Evolutionary conservation across 37 sponge, comb jelly and placozoan genomes (phyloP).

Genomic region (Axinella damicornis): DNA sequence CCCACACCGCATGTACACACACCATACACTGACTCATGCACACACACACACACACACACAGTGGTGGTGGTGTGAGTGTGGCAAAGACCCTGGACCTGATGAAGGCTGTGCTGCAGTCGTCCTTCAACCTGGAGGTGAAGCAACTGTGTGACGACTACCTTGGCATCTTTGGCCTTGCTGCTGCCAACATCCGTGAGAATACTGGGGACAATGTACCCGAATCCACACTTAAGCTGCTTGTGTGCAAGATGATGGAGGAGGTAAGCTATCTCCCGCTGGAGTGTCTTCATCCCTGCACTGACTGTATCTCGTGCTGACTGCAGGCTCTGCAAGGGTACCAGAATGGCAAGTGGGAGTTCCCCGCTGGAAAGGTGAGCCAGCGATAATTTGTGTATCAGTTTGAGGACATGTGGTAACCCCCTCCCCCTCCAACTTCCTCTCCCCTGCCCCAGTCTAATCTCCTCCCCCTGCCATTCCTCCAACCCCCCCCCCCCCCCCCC

Average conservation of each 20-base stretch:
- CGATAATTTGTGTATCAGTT: background rate
- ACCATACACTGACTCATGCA: background rate
- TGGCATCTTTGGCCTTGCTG: slow-evolving; percentile 64
- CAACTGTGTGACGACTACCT: slow-evolving; percentile 74
- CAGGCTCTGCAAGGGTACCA: slow-evolving; percentile 62
- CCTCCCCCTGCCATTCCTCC: too few species aligned
- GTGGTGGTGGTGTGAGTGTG: slow-evolving; percentile 65
- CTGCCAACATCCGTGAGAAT: slow-evolving; percentile 73
- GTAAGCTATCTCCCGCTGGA: slow-evolving; percentile 19
- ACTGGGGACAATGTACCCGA: slow-evolving; percentile 68
- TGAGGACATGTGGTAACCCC: background rate
- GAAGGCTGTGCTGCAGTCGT: slow-evolving; percentile 80
- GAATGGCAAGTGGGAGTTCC: slow-evolving; percentile 67
- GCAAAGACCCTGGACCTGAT: slow-evolving; percentile 80
- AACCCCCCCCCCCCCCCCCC: too few species aligned
- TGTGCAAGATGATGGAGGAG: slow-evolving; percentile 75
- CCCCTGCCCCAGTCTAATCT: too few species aligned
- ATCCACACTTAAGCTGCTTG: slow-evolving; percentile 51
- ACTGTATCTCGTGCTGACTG: background rate
- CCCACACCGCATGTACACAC: background rate
- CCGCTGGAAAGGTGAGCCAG: slow-evolving; percentile 30
- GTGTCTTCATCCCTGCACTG: too few species aligned
- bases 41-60: slow-evolving; percentile 3
- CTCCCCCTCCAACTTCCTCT: too few species aligned
- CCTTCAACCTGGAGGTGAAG: slow-evolving; percentile 81